Evolutionary conservation across 2,888 invertebrate genomes (phyloP).

Genomic region (Ochlodes sylvanus): DNA sequence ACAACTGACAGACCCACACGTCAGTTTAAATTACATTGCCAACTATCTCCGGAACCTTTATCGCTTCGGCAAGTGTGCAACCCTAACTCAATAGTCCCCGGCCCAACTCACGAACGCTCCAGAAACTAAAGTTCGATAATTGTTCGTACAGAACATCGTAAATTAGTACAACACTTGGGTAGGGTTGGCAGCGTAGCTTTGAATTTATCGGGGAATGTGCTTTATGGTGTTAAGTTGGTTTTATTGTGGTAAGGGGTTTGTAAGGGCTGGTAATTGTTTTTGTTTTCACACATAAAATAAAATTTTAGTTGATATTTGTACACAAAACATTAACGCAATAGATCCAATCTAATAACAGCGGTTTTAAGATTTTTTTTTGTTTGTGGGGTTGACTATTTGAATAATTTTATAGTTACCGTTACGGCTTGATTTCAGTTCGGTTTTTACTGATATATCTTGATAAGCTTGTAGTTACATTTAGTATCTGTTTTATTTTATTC

Average conservation of each 20-base stretch:
- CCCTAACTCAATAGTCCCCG: conserved; percentile 23
- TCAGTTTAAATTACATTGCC: conserved; percentile 16
- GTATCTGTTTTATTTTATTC: too few relatives aligned
- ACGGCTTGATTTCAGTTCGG: too few relatives aligned
- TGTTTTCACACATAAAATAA: too few relatives aligned
- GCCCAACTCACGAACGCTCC: conserved; percentile 27
- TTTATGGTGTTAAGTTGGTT: background rate
- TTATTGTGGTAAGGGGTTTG: background rate
- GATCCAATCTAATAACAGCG: too few relatives aligned
- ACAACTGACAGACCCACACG: conserved; percentile 4
- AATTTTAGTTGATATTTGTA: too few relatives aligned
- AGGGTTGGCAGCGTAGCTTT: background rate
- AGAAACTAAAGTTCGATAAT: conserved; percentile 36
- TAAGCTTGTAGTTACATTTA: too few relatives aligned
- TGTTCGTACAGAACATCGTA: conserved; percentile 30
- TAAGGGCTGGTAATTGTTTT: too few relatives aligned
- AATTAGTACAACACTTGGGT: conserved; percentile 26
- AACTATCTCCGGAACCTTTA: background rate
- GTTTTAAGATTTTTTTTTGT: too few relatives aligned
- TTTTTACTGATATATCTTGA: too few relatives aligned
- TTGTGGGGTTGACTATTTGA: too few relatives aligned
- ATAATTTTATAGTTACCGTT: too few relatives aligned
- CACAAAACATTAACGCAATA: too few relatives aligned
- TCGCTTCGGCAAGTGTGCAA: conserved; percentile 1
- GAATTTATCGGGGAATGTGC: background rate